These are phyloP conservation scores for Atherix ibis DNA, from an alignment of 2,888 invertebrate genomes.

Conservation along the genomic window DNA sequence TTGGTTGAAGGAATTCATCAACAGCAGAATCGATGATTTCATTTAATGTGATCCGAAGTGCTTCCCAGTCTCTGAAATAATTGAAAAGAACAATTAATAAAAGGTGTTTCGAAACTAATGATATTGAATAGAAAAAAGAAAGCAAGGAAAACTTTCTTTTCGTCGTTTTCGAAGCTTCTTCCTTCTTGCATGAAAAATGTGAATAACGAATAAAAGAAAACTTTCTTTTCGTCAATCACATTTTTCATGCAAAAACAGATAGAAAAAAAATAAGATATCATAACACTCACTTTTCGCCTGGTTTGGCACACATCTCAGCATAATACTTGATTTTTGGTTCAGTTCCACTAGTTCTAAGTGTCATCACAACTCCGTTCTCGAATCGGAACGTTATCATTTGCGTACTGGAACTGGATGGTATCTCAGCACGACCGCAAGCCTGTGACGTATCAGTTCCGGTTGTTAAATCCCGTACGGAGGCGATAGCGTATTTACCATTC, in stretches of 20 bases:
- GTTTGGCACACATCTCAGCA: conserved; percentile 66
- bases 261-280: neutral
- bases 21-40: conserved; percentile 65
- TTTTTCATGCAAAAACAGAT: conserved; percentile 2
- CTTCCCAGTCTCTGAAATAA: conserved; percentile 48
- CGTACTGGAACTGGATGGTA: conserved; percentile 47
- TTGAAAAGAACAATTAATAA: conserved; percentile 3
- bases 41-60: conserved; percentile 42
- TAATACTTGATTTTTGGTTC: conserved; percentile 99
- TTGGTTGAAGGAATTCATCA: conserved; percentile 66
- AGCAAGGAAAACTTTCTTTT: too few species aligned
- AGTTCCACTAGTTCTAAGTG: conserved; percentile 91
- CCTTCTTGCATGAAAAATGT: too few species aligned
- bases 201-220: too few species aligned
- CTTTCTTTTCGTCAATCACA: too few species aligned
- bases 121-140: neutral
- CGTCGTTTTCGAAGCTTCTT: too few species aligned
- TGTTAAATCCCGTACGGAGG: conserved; percentile 71
- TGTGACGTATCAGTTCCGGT: conserved; percentile 59
- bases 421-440: conserved; percentile 48
- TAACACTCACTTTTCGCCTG: conserved; percentile 41
- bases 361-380: conserved; percentile 68
- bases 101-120: neutral
- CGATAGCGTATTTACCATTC: conserved; percentile 46
- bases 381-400: conserved; percentile 96